Base-by-base conservation (phyloP, 2,113 vertebrate species). In the Laterallus jamaicensis region DNA sequence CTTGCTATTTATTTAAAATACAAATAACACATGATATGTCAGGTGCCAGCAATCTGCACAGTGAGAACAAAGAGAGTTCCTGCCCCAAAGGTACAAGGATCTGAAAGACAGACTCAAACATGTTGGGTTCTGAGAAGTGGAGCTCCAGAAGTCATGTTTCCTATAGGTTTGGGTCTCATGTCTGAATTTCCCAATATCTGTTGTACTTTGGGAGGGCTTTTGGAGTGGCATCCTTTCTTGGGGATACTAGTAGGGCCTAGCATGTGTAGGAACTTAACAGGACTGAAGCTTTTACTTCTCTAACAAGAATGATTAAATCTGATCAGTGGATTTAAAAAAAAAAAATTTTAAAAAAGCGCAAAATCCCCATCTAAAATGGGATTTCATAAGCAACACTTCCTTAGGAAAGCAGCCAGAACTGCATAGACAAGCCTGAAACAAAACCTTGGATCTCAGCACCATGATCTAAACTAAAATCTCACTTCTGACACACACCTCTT, bases 401-500 rank as follows among this genome's bases (percentile, higher is more conserved):
- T 84, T 44, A 75, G 56, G 39, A 92, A 83, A 56, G 68, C 82
- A 81, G 32, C 1, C 3, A 60, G 69, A 96, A 68, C 44, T 44
- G 32, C 56, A 84, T 69, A 64, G 28, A 85, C 42, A 90, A 69
- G 31, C 15, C 85, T 90, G 85, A 90, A 90, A 84, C 40, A 74
- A 90, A 85, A 89, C 35, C 60, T 56, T 90, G 73, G 31, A 67
- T 90, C 88, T 94, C 66, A 71, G 92, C 68, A 88, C 16, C 37
- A 16, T 18, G 64, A 86, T 70, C 73, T 81, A 74, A 89, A 81
- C 64, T 81, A 50, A 87, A 90, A 91, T 68, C 64, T 75, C 39
- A 32, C 35, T 82, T 88, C 76, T 76, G 82, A 82, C 40, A 82
- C 68, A 60, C 17, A 85, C 16, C 14, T 90, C 66, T 87, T 40